These are phyloP conservation scores for Xyliphius kryptos DNA, from an alignment of 2,113 vertebrate species.

Conservation along the genomic window DNA sequence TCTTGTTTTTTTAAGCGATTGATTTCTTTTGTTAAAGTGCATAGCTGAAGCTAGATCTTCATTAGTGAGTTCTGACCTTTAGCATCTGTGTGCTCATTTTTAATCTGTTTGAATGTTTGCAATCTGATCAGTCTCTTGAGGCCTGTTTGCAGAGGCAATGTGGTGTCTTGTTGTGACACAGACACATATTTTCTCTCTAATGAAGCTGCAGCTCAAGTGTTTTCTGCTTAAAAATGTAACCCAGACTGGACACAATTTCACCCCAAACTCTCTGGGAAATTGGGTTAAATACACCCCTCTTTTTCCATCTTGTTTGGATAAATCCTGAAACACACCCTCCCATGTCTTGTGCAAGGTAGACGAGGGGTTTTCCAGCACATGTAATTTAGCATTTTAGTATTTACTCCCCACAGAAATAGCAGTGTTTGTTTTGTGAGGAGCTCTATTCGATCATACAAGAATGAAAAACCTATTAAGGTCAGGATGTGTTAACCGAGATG, in stretches of 20 bases:
- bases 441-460: no score
- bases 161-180: conserved; percentile 22
- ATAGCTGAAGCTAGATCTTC: no score
- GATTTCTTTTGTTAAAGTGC: no score
- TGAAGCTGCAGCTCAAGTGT: conserved; percentile 1
- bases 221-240: conserved; percentile 8
- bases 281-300: not conserved
- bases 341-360: not conserved
- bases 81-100: conserved; percentile 26
- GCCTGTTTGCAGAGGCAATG: conserved; percentile 8
- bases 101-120: conserved; percentile 28
- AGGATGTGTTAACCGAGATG: no score
- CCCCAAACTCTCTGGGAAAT: not conserved
- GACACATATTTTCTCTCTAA: not conserved
- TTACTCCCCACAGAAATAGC: no score
- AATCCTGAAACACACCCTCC: not conserved
- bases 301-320: not conserved
- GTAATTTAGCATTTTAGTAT: no score
- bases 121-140: conserved; percentile 33
- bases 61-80: conserved; percentile 27
- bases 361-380: not conserved
- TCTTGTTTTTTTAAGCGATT: no score
- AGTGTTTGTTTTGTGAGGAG: no score
- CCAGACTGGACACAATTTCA: conserved; percentile 4
- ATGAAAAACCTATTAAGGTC: no score